Conservation (phyloP, 2,888 invertebrate genomes). For the Drosophila emarginata region DNA sequence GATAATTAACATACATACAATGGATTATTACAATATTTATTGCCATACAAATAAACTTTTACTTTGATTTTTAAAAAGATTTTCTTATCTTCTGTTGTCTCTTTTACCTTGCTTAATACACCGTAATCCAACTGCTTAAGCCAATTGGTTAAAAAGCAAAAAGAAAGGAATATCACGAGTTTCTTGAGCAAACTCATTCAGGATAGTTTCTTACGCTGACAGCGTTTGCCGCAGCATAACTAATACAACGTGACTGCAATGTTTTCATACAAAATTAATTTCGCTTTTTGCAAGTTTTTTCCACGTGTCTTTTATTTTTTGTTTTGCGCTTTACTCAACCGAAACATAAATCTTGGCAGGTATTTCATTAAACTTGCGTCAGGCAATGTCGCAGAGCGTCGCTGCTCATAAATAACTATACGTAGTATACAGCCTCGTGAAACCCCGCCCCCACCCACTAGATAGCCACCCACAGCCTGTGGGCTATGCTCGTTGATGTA, state of each 20-base stretch:
- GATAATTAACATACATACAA: too few species aligned
- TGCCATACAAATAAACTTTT: too few species aligned
- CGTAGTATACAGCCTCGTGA: constrained; percentile 20
- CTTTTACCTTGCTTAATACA: not conserved
- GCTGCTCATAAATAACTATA: constrained; percentile 63
- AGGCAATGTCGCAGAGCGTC: constrained; percentile 53
- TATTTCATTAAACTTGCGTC: constrained; percentile 73
- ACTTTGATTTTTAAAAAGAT: too few species aligned
- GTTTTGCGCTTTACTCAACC: constrained; percentile 47
- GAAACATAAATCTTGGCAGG: constrained; percentile 72
- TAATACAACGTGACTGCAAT: constrained; percentile 39
- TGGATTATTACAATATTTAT: too few species aligned
- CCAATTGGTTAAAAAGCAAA: constrained; percentile 1
- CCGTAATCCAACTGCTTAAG: not conserved
- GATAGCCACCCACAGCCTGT: constrained; percentile 8
- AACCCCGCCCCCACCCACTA: constrained; percentile 5
- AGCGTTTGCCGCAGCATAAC: constrained; percentile 24
- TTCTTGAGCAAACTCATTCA: constrained; percentile 2
- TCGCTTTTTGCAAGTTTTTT: constrained; percentile 12
- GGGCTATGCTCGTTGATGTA: not conserved
- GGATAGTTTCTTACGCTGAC: constrained; percentile 2
- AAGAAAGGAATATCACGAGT: not conserved
- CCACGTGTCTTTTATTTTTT: constrained; percentile 10
- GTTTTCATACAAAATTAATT: constrained; percentile 42
- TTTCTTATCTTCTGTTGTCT: too few species aligned